phyloP scores from a whole-genome alignment of 2,797 vertebrate species.

The Anguilla pacifica region DNA sequence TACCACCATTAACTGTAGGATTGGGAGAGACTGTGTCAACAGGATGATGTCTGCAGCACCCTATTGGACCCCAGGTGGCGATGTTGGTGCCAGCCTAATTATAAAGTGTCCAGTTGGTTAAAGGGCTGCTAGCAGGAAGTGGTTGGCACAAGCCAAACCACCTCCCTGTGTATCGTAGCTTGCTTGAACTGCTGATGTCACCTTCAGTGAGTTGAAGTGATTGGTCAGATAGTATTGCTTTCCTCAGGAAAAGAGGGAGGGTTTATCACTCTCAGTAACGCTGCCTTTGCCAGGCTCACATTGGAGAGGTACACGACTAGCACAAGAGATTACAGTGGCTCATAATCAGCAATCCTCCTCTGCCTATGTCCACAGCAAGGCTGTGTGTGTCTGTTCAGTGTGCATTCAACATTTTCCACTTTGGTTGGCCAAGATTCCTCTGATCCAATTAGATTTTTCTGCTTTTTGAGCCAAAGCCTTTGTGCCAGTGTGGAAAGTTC shows the following conservation, averaged over 20 bases:
- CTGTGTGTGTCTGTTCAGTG: background rate
- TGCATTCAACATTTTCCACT: background rate
- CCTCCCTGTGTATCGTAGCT: background rate
- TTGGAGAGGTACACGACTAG: too few relatives aligned
- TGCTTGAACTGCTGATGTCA: too few relatives aligned
- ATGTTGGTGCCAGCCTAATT: background rate
- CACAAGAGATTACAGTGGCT: background rate
- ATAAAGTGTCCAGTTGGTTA: too few relatives aligned
- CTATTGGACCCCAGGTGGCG: background rate
- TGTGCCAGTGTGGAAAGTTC: background rate
- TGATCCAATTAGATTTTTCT: background rate
- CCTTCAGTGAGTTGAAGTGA: too few relatives aligned
- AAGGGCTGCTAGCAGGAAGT: too few relatives aligned
- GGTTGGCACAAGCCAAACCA: background rate
- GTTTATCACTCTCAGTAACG: too few relatives aligned
- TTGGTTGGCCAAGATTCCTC: background rate
- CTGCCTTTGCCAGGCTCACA: too few relatives aligned
- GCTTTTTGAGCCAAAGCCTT: background rate
- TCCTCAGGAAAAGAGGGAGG: too few relatives aligned
- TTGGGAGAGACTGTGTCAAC: background rate
- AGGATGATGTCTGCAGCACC: background rate
- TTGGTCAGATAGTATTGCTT: too few relatives aligned
- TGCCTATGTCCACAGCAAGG: background rate
- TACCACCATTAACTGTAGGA: background rate
- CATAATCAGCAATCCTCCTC: background rate